Evolutionary conservation across 1,140 invertebrate genomes (phyloP), one percentile per base, ranked within the genome.

Genomic region (Drosophila athabasca): DNA sequence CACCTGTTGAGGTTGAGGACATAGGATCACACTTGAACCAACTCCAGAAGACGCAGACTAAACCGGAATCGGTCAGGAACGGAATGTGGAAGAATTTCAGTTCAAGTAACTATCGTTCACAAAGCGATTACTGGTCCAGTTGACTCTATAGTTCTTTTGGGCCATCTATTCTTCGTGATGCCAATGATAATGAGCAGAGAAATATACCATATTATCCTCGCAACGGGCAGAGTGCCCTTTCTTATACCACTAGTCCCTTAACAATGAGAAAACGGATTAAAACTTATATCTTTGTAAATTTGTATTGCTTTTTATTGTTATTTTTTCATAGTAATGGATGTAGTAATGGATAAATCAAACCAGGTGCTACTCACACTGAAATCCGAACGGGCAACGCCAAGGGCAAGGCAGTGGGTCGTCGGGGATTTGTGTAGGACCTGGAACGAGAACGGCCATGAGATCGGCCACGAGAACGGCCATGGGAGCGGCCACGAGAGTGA

Each of bases 1-100:
- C 35, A 6, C 51, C 79, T 2, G 15, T 78, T 1, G 81, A 85
- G 60, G 39, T 85, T 22, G 81, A 85, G 69, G 81, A 85, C 44
- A 74, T 85, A 62, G 82, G 65, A 17, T 46, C 48, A 6, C 41
- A 60, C 13, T 31, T 80, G 61, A 15, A 50, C 44, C 68, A 85
- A 35, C 57, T 83, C 13, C 57, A 62, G 11, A 51, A 59, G 11
- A 46, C 57, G 3, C 60, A 74, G 35, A 26, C 66, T 45, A 55
- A 59, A 31, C 39, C 46, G 35, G 15, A 46, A 19, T 46, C 59
- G 4, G 13, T 0, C 3, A 39, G 3, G 11, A 5, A 13, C 35
- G 35, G 35, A 13, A 1, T 13, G 0, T 5, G 11, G 35, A 39
- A 13, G 35, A 13, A 1, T 35, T 35, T 35, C 8, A 35, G 8